Evolutionary conservation across 2,888 invertebrate species (phyloP).

Genomic region (Coenonympha glycerion): DNA sequence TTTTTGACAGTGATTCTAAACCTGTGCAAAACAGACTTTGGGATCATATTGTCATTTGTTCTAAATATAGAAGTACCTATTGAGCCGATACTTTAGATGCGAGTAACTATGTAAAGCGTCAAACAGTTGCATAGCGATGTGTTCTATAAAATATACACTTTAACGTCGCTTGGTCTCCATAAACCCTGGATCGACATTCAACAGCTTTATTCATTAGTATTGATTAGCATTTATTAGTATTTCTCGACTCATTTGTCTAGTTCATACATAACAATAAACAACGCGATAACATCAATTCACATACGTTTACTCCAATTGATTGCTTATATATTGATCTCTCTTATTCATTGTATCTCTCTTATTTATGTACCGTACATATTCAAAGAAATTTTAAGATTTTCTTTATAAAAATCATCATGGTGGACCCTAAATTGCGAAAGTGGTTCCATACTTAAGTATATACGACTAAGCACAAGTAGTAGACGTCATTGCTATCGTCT

Average conservation of each 20-base stretch:
- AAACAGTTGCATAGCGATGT: too few species aligned
- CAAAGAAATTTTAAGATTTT: slow-evolving; percentile 4
- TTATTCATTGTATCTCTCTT: slow-evolving; percentile 2
- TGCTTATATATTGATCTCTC: too few species aligned
- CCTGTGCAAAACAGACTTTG: too few species aligned
- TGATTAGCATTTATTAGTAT: slow-evolving; percentile 11
- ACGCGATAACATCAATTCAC: slow-evolving; percentile 12
- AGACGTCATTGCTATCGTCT: too few species aligned
- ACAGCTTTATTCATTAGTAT: slow-evolving; percentile 8
- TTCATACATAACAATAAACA: slow-evolving; percentile 15
- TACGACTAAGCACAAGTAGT: too few species aligned
- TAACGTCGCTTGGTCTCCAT: neutral
- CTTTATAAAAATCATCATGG: neutral
- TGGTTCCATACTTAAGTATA: neutral
- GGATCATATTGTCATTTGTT: too few species aligned
- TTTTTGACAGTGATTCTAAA: too few species aligned
- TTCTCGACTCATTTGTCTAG: slow-evolving; percentile 10
- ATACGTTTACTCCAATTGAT: slow-evolving; percentile 11
- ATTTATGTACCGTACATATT: neutral
- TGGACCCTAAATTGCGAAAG: neutral
- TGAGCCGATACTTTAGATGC: too few species aligned
- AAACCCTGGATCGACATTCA: neutral
- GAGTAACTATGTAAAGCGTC: too few species aligned
- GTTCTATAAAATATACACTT: neutral
- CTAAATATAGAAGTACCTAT: too few species aligned